Conservation (phyloP, 2,888 invertebrate species). For the Trichogramma evanescens region DNA sequence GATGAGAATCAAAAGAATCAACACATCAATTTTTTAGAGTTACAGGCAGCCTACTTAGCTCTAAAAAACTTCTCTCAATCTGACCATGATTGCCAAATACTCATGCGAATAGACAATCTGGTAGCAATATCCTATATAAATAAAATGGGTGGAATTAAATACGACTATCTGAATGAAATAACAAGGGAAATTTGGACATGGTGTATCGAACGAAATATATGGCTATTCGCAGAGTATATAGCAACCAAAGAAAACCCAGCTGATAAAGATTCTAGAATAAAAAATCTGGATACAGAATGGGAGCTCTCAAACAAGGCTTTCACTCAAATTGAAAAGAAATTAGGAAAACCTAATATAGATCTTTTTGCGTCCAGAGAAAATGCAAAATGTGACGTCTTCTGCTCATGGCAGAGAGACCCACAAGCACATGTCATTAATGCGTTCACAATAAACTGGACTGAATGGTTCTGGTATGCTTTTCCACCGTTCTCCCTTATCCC, state of each 20-base stretch:
- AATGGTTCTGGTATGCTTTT: too few relatives aligned
- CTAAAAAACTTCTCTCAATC: slow-evolving; percentile 17
- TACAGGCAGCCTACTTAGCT: slow-evolving; percentile 16
- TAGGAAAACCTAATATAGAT: too few relatives aligned
- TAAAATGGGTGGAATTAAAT: neutral
- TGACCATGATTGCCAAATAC: neutral
- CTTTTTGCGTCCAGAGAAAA: too few relatives aligned
- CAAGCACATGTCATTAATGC: too few relatives aligned
- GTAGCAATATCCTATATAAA: neutral
- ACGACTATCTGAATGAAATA: neutral
- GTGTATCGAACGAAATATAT: neutral
- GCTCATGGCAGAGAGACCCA: too few relatives aligned
- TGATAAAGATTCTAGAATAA: neutral
- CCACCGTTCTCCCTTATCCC: too few relatives aligned
- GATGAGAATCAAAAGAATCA: slow-evolving; percentile 6
- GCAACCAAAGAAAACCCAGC: neutral
- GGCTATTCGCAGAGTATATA: neutral
- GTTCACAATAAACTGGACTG: too few relatives aligned
- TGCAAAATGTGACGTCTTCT: too few relatives aligned
- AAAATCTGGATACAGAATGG: neutral
- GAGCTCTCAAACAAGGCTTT: too few relatives aligned
- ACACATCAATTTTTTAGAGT: slow-evolving; percentile 21
- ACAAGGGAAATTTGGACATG: neutral
- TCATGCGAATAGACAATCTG: neutral
- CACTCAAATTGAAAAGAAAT: too few relatives aligned